phyloP scores from a whole-genome alignment of 1,140 invertebrate species.

The Patella vulgata region DNA sequence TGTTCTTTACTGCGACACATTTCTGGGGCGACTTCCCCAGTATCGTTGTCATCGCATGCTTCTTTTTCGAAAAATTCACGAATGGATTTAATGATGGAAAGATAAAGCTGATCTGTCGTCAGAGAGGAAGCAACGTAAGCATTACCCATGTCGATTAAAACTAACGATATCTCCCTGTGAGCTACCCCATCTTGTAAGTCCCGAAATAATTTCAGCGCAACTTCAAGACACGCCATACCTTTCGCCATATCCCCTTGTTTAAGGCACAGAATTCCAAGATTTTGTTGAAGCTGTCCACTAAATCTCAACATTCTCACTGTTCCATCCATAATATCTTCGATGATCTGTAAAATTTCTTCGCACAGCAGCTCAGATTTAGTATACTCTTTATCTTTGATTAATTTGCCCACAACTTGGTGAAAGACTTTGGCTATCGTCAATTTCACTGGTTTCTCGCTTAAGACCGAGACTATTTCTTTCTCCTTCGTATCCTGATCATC shows the following conservation, averaged over 20 bases:
- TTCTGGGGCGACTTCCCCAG: constrained; percentile 23
- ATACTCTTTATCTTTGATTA: constrained; percentile 49
- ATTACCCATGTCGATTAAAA: constrained; percentile 60
- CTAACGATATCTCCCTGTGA: constrained; percentile 54
- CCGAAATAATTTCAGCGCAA: constrained; percentile 51
- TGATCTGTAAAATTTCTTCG: constrained; percentile 55
- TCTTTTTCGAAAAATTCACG: constrained; percentile 61
- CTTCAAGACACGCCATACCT: constrained; percentile 53
- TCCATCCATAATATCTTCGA: constrained; percentile 57
- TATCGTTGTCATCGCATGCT: constrained; percentile 43
- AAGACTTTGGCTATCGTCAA: constrained; percentile 53
- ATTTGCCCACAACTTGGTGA: constrained; percentile 48
- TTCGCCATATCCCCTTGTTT: constrained; percentile 53
- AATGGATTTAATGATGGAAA: constrained; percentile 54
- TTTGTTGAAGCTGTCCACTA: constrained; percentile 55
- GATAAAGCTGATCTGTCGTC: constrained; percentile 54
- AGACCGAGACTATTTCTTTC: constrained; percentile 51
- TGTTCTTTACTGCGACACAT: constrained; percentile 8
- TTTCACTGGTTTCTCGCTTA: constrained; percentile 54
- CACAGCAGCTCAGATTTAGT: constrained; percentile 51
- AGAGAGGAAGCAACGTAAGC: constrained; percentile 53
- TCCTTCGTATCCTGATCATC: constrained; percentile 30
- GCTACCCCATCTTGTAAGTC: constrained; percentile 56
- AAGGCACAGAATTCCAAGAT: constrained; percentile 54
- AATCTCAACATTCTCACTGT: constrained; percentile 53